Evolutionary conservation across 2,797 vertebrate species (phyloP).

Genomic region (Falco berigora): DNA sequence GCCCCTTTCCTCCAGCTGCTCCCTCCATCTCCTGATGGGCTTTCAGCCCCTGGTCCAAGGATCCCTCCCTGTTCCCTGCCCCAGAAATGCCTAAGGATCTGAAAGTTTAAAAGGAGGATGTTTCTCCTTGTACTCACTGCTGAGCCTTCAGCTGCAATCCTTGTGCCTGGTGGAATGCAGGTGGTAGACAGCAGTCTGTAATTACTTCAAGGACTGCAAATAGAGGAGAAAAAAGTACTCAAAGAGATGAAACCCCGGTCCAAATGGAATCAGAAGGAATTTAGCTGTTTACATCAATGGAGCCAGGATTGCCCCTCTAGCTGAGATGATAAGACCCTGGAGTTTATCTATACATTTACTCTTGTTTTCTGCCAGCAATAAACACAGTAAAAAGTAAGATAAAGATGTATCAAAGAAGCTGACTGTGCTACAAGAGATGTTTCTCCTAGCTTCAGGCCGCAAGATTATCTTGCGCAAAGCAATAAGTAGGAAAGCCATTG

Average conservation of each 20-base stretch:
- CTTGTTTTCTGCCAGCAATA: constrained; percentile 61
- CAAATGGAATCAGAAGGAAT: constrained; percentile 53
- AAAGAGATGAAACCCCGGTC: neutral
- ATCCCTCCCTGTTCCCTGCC: neutral
- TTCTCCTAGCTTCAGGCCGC: neutral
- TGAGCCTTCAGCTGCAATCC: neutral
- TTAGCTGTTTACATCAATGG: constrained; percentile 46
- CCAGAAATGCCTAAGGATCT: neutral
- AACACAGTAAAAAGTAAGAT: constrained; percentile 42
- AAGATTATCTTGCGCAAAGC: constrained; percentile 23
- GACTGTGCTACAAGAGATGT: constrained; percentile 8
- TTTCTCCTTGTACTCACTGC: neutral
- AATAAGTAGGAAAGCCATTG: neutral
- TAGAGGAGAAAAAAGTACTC: neutral
- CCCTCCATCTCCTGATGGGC: neutral
- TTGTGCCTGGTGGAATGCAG: neutral
- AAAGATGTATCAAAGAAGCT: constrained; percentile 42
- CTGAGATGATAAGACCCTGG: constrained; percentile 12
- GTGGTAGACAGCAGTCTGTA: constrained; percentile 5
- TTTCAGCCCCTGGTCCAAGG: neutral
- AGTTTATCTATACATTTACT: constrained; percentile 61
- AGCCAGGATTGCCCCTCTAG: constrained; percentile 24
- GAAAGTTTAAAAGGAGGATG: neutral
- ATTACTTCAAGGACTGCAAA: constrained; percentile 57
- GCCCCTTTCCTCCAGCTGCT: neutral